Evolutionary conservation across 2,888 invertebrate genomes (phyloP).

Genomic region (Syritta pipiens): DNA sequence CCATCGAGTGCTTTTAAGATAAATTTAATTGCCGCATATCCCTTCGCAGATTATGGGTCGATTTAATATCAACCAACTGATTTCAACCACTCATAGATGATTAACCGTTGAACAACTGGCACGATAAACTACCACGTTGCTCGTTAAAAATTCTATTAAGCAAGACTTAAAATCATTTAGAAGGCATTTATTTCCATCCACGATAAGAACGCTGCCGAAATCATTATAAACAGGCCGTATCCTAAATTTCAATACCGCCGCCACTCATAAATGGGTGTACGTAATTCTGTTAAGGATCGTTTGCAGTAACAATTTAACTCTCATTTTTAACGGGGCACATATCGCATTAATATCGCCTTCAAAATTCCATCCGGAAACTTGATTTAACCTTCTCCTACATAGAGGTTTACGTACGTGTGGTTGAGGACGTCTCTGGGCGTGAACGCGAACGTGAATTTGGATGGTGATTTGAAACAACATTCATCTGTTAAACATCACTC

Average conservation of each 20-base stretch:
- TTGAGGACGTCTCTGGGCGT: conserved; percentile 6
- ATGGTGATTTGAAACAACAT: background rate
- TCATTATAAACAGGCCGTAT: conserved; percentile 17
- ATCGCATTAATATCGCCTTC: conserved; percentile 10
- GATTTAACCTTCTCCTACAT: background rate
- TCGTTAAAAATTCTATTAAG: conserved; percentile 11
- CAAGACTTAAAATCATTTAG: conserved; percentile 6
- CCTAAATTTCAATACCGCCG: conserved; percentile 1
- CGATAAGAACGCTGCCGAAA: background rate
- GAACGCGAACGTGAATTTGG: background rate
- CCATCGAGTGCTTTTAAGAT: too few relatives aligned
- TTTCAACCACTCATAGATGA: too few relatives aligned
- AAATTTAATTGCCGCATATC: too few relatives aligned
- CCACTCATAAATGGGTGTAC: background rate
- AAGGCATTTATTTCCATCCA: background rate
- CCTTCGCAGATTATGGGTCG: too few relatives aligned
- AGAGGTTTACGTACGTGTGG: background rate
- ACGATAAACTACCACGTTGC: too few relatives aligned
- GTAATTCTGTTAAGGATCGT: conserved; percentile 19
- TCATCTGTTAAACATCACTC: background rate
- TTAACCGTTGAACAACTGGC: too few relatives aligned
- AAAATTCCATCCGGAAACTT: conserved; percentile 16
- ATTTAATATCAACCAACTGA: too few relatives aligned
- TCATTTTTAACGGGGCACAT: conserved; percentile 19
- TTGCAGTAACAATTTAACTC: conserved; percentile 16